Percentiles rank a stretch among this genome's conserved stretches.
Conservation (phyloP, 1,140 invertebrate species). For the Macrobrachium rosenbergii region DNA sequence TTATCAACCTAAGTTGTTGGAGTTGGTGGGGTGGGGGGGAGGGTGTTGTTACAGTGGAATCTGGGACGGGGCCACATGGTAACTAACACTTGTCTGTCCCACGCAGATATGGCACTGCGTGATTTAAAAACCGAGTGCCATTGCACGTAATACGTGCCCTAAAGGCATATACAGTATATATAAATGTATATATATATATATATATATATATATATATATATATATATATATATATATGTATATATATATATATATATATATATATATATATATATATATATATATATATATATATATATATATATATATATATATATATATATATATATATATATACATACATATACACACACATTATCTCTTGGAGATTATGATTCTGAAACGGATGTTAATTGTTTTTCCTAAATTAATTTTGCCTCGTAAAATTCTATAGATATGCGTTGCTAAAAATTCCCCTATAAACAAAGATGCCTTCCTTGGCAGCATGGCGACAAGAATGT, state of each 20-base stretch:
- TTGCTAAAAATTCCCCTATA: no score
- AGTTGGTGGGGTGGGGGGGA: no score
- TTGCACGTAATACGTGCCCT: no score
- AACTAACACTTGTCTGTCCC: no score
- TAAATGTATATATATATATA: conserved; percentile 13
- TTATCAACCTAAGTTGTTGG: no score
- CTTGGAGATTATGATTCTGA: background rate
- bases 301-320: conserved; percentile 18
- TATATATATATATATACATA: background rate
- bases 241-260: conserved; percentile 12
- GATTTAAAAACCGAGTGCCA: no score
- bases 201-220: background rate
- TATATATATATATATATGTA: conserved; percentile 4
- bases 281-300: conserved; percentile 5
- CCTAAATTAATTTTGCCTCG: background rate
- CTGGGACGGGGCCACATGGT: no score
- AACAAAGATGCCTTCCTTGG: no score
- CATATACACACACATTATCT: background rate
- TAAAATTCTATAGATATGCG: no score
- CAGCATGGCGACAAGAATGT: no score
- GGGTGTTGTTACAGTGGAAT: no score
- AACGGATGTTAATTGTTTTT: background rate
- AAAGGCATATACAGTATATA: background rate
- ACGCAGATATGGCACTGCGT: no score
- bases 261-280: conserved; percentile 1